Evolutionary conservation across 2,888 invertebrate genomes (phyloP), one percentile per base, ranked within the genome.

Genomic region (Coelogynopora nodosa): DNA sequence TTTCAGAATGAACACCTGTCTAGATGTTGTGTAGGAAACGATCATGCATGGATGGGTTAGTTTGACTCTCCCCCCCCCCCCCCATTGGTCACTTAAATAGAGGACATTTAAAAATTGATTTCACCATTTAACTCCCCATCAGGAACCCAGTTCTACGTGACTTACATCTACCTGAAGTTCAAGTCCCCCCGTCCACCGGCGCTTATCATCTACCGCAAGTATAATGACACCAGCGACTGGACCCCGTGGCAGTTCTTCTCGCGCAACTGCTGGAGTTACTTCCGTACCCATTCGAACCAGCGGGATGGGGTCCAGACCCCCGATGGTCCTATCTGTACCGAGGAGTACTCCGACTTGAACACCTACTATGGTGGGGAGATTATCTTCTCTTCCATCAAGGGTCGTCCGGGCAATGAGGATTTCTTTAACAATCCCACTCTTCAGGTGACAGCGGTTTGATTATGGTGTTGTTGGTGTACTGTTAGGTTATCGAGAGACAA

Each of bases 71-170:
- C n/a, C n/a, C n/a, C n/a, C n/a, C n/a, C n/a, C n/a, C n/a, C n/a
- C n/a, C n/a, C n/a, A n/a, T n/a, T n/a, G n/a, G n/a, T n/a, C n/a
- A n/a, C n/a, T n/a, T n/a, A n/a, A n/a, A n/a, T n/a, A n/a, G n/a
- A n/a, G n/a, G n/a, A n/a, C n/a, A n/a, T n/a, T n/a, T n/a, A n/a
- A n/a, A n/a, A n/a, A n/a, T n/a, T n/a, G n/a, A n/a, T n/a, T n/a
- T n/a, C n/a, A n/a, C n/a, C n/a, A n/a, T n/a, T n/a, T n/a, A n/a
- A n/a, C n/a, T n/a, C n/a, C n/a, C n/a, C n/a, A 49, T 23, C 93
- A 97, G 98, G 95, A 49, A 99, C 98, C 93, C 94, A 97, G 0
- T 98, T 96, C 92, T 98, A 99, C 91, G 97, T 99, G 88, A 98
- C 98, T 0, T 99, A 98, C 92, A 95, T 99, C 29, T 94, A 97